These are phyloP conservation scores for Temnothorax nylanderi DNA, from an alignment of 1,140 invertebrate genomes.

Conservation along the genomic window DNA sequence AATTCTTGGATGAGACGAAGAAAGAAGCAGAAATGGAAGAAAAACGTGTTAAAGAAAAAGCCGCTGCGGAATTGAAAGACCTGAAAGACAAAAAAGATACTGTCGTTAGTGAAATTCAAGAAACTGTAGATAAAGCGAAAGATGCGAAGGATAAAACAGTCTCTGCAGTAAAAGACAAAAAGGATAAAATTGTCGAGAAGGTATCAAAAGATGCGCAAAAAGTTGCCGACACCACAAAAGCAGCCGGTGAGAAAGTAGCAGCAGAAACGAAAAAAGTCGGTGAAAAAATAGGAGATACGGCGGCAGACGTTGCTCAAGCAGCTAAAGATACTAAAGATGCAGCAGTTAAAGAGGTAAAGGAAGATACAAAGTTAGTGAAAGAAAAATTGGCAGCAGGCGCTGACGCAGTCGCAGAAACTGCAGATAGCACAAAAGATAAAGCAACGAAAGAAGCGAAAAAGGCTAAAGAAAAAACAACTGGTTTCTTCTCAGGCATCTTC, in stretches of 20 bases:
- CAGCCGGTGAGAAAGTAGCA: conserved; percentile 26
- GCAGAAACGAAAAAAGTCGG: neutral
- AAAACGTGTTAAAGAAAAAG: conserved; percentile 31
- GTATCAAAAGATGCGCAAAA: neutral
- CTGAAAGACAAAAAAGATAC: conserved; percentile 15
- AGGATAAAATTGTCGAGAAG: conserved; percentile 33
- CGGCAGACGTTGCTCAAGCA: neutral
- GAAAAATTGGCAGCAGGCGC: conserved; percentile 9
- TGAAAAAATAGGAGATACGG: neutral
- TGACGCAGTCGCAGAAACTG: neutral
- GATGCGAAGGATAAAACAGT: conserved; percentile 63
- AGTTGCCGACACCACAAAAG: conserved; percentile 3
- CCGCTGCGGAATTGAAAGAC: neutral
- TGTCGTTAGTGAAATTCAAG: neutral
- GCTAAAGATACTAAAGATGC: conserved; percentile 42
- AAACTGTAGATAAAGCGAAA: conserved; percentile 44
- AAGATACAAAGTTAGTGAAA: conserved; percentile 1
- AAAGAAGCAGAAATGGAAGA: conserved; percentile 51
- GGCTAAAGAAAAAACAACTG: conserved; percentile 59
- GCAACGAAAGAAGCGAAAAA: conserved; percentile 54
- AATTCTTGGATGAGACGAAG: conserved; percentile 66
- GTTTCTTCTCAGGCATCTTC: conserved; percentile 70
- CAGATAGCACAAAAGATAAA: neutral
- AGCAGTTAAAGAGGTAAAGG: conserved; percentile 16
- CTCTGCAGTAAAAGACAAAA: neutral